These are phyloP conservation scores for Umimayanthus kanabou DNA, from an alignment of 92 coral and sea anemone genomes.

Conservation along the genomic window DNA sequence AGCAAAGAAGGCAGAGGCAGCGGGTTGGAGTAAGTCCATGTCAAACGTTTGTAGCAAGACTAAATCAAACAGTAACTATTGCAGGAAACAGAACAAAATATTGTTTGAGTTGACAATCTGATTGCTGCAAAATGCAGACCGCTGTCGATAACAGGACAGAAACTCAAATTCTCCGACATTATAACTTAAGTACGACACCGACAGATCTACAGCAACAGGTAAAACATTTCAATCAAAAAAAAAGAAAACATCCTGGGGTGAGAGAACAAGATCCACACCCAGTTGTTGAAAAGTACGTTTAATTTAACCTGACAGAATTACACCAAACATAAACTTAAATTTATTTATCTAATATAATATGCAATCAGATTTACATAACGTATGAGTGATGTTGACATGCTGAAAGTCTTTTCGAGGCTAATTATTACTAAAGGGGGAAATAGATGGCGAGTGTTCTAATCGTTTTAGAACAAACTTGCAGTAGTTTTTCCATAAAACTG, in stretches of 20 bases:
- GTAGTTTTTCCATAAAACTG: background rate
- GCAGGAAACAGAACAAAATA: background rate
- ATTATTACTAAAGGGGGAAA: background rate
- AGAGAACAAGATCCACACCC: background rate
- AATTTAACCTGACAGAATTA: too few relatives aligned
- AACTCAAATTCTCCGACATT: too few relatives aligned
- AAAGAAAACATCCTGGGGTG: too few relatives aligned
- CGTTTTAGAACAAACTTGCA: background rate
- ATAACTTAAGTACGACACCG: too few relatives aligned
- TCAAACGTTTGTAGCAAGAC: conserved; percentile 85
- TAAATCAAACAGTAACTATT: conserved; percentile 84
- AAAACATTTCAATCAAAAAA: too few relatives aligned
- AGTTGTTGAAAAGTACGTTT: background rate
- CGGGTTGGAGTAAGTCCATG: conserved; percentile 93
- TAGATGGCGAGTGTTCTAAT: background rate
- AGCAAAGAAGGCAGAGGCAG: conserved; percentile 89
- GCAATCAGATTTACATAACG: too few relatives aligned
- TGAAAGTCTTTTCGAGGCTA: too few relatives aligned
- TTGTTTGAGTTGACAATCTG: background rate
- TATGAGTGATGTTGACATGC: background rate
- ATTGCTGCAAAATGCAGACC: background rate
- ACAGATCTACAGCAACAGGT: too few relatives aligned
- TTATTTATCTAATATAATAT: too few relatives aligned
- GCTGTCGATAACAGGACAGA: too few relatives aligned
- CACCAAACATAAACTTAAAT: too few relatives aligned